Evolutionary conservation across 2,113 vertebrate species (phyloP).

Genomic region (Caloenas nicobarica): DNA sequence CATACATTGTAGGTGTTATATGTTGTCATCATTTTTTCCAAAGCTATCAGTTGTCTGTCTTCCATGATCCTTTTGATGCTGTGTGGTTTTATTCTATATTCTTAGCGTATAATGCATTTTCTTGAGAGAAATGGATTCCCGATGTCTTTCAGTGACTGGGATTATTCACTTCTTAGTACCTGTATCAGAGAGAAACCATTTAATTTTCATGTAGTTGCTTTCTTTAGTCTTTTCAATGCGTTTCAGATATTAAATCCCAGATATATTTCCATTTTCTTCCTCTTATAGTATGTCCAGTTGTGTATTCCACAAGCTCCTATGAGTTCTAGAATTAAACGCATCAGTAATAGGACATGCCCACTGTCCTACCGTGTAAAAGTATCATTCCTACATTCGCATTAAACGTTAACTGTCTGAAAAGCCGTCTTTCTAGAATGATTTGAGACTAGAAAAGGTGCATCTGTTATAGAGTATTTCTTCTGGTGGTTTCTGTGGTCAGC

Average conservation of each 20-base stretch:
- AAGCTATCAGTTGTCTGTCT: not conserved
- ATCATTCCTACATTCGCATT: not conserved
- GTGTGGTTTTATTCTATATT: not conserved
- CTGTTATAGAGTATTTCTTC: not conserved
- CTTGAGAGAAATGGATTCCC: not conserved
- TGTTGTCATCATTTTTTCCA: not conserved
- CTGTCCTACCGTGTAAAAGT: not conserved
- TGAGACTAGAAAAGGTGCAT: not conserved
- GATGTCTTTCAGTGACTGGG: not conserved
- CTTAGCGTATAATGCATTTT: conserved; percentile 7
- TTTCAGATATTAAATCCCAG: not conserved
- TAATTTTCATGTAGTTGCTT: not conserved
- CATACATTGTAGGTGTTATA: not conserved
- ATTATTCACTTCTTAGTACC: not conserved
- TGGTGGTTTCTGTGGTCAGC: not conserved
- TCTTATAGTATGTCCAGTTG: not conserved
- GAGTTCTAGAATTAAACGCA: not conserved
- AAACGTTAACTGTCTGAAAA: not conserved
- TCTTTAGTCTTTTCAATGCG: not conserved
- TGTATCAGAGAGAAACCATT: not conserved
- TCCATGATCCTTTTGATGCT: not conserved
- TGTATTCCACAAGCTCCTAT: not conserved
- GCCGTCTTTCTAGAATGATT: not conserved
- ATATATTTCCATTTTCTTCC: not conserved
- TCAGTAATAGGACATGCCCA: not conserved